phyloP scores from a whole-genome alignment of 2,888 invertebrate species.

The Rhagonycha lutea region DNA sequence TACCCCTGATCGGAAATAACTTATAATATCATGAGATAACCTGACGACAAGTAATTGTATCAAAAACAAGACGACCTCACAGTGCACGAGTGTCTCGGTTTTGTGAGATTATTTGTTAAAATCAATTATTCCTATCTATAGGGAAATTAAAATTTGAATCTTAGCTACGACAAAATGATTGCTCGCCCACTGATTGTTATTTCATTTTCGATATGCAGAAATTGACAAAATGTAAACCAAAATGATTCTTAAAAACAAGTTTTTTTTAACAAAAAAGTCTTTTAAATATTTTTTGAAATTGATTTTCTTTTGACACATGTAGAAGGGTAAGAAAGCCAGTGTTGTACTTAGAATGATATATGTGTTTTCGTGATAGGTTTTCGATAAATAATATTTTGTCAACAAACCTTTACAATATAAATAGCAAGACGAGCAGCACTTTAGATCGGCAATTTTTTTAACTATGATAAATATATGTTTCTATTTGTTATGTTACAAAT shows the following conservation, averaged over 20 bases:
- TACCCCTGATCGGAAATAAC: background rate
- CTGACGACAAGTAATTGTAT: background rate
- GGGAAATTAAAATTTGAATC: background rate
- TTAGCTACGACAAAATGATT: too few species aligned
- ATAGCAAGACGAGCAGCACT: slow-evolving; percentile 26
- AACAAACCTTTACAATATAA: slow-evolving; percentile 31
- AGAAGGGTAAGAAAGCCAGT: slow-evolving; percentile 24
- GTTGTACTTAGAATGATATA: slow-evolving; percentile 30
- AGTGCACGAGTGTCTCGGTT: background rate
- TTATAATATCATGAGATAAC: background rate
- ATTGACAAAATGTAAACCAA: background rate
- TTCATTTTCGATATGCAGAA: too few species aligned
- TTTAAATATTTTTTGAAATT: slow-evolving; percentile 17
- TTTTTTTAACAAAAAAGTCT: slow-evolving; percentile 11
- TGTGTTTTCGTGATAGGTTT: slow-evolving; percentile 29
- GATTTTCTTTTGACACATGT: slow-evolving; percentile 27
- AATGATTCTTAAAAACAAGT: background rate
- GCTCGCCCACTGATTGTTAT: too few species aligned
- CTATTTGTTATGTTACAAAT: slow-evolving; percentile 21
- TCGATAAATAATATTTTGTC: slow-evolving; percentile 32
- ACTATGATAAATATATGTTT: slow-evolving; percentile 28
- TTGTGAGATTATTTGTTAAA: too few species aligned
- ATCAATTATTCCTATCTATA: background rate
- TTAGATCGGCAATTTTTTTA: slow-evolving; percentile 23
- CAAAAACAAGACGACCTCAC: background rate